These are phyloP conservation scores for Pleuronectes platessa DNA, from an alignment of 2,113 vertebrate species.

Conservation along the genomic window DNA sequence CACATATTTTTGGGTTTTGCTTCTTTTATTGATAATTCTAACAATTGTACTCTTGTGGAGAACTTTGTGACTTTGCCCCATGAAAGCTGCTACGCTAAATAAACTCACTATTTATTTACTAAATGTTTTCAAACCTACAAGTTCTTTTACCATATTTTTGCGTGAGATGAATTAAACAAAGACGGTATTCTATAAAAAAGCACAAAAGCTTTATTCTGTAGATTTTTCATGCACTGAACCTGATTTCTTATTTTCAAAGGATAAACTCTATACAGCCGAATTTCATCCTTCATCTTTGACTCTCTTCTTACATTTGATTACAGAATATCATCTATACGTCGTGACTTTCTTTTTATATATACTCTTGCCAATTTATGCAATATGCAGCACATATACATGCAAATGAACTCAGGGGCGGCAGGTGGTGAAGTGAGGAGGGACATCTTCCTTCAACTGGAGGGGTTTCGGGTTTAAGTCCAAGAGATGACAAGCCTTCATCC, in stretches of 20 bases:
- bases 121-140: too few species aligned
- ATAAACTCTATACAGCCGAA: not conserved
- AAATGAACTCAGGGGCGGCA: not conserved
- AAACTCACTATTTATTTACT: not conserved
- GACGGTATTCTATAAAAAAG: too few species aligned
- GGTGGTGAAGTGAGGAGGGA: not conserved
- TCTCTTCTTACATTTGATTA: not conserved
- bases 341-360: not conserved
- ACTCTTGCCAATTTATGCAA: not conserved
- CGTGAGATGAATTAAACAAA: too few species aligned
- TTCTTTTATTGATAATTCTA: not conserved
- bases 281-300: not conserved
- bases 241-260: too few species aligned
- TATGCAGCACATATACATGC: not conserved
- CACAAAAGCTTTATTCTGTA: too few species aligned
- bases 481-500: conserved; percentile 18
- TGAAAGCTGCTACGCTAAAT: not conserved
- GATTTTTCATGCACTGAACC: too few species aligned
- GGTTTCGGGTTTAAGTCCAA: conserved; percentile 5
- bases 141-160: too few species aligned
- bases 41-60: not conserved
- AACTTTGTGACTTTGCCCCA: not conserved
- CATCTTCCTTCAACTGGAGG: conserved; percentile 19
- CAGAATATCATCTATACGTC: not conserved
- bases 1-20: not conserved